A percentile compares a stretch with the other conserved stretches of the same genome.
Conservation (phyloP, 1,140 invertebrate genomes). For the Psilanteris sp. region DNA sequence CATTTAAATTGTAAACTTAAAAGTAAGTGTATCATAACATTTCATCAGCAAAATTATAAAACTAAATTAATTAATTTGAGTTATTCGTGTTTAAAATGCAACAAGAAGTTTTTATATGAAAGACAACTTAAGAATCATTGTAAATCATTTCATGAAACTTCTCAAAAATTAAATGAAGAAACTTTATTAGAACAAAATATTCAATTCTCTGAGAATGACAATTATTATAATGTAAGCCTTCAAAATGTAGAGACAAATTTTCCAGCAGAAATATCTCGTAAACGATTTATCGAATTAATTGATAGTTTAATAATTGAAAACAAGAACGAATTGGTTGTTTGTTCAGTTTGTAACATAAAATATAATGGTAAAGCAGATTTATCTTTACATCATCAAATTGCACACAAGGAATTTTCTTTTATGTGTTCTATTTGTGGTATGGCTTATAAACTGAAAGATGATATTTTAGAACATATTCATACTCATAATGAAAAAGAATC, state of each 20-base stretch:
- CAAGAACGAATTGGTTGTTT: background rate
- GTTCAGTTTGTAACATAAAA: constrained; percentile 14
- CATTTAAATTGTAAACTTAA: too few species aligned
- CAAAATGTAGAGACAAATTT: background rate
- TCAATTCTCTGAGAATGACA: background rate
- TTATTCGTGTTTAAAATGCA: background rate
- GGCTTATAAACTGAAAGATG: constrained; percentile 11
- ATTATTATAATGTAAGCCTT: background rate
- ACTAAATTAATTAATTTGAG: too few species aligned
- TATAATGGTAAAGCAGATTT: constrained; percentile 1
- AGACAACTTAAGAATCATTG: background rate
- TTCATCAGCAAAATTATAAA: too few species aligned
- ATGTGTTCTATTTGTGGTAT: constrained; percentile 24
- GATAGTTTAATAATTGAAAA: background rate
- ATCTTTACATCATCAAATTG: background rate
- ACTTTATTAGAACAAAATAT: background rate
- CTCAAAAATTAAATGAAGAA: background rate
- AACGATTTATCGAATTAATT: background rate
- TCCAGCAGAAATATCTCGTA: background rate
- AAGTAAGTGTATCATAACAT: too few species aligned
- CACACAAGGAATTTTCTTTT: background rate
- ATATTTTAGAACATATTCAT: constrained; percentile 7
- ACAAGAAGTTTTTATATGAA: constrained; percentile 1
- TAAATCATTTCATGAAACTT: background rate
- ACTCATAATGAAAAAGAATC: background rate